Base-by-base conservation (phyloP, 2,113 vertebrate species). In the Pangasianodon hypophthalmus region DNA sequence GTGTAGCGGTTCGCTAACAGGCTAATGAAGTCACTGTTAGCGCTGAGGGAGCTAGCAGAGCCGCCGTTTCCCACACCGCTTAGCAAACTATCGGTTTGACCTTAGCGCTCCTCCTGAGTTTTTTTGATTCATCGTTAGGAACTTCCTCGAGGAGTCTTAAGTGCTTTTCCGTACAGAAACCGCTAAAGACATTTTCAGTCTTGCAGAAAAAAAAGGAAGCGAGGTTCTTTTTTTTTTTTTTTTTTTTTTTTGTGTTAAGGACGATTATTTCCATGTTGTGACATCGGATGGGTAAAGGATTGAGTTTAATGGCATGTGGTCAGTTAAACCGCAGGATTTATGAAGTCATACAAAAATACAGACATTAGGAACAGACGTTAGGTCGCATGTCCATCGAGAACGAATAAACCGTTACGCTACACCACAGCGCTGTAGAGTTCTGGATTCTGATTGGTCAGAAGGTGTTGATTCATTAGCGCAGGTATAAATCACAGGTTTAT, bases 1-100 rank as follows among this genome's bases (percentile, higher is more conserved):
- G 84, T 1, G 29, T 26, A 32, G 88, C 56, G 18, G 77, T 75
- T 64, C 14, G 71, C 86, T 87, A 84, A 75, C 29, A 7, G 44
- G 46, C 41, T 90, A 88, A 90, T 58, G 46, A 75, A 87, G 80
- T 85, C 81, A 9, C 48, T 44, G 88, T 73, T 88, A 88, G 69
- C 87, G 48, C 50, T 50, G 58, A 90, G 67, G 52, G 80, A 80
- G 79, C 69, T 75, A 88, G 83, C 64, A 37, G 89, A 91, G 58
- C 84, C n/a, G 26, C n/a, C 44, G 24, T 81, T 90, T 90, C 91
- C 90, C 88, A 62, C 83, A 88, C 29, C 79, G 80, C 86, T 92
- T 84, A 91, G 85, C 89, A 87, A 62, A 87, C 89, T 85, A 90
- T 91, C 58, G 82, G 84, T 89, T 89, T 91, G 87, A 90, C 90